Evolutionary conservation across 2,113 vertebrate genomes (phyloP).

Genomic region (Gymnarchus niloticus): DNA sequence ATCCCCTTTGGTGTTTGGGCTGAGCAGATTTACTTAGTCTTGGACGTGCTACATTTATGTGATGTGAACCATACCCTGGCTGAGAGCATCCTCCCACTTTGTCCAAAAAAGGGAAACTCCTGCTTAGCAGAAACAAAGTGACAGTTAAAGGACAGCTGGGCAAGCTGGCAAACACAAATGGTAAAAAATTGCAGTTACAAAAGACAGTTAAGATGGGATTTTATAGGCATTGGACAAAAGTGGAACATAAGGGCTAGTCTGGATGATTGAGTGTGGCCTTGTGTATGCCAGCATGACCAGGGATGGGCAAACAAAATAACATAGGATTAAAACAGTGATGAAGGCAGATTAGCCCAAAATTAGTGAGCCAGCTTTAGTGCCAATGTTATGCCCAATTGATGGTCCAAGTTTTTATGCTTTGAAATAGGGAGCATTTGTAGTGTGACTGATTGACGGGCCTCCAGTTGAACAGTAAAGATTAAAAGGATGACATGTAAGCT

Average conservation of each 20-base stretch:
- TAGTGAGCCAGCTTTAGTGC: background rate
- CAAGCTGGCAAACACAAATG: conserved; percentile 41
- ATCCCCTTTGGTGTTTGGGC: background rate
- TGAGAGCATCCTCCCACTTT: conserved; percentile 14
- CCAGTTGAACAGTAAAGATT: conserved; percentile 85
- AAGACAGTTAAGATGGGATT: background rate
- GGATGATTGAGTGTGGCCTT: background rate
- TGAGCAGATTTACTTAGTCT: background rate
- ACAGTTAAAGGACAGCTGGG: conserved; percentile 45
- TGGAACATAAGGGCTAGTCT: background rate
- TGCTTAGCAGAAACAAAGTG: conserved; percentile 34
- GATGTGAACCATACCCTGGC: background rate
- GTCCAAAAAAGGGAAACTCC: conserved; percentile 31
- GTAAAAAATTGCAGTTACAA: conserved; percentile 13
- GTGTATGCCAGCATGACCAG: background rate
- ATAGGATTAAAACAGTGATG: background rate
- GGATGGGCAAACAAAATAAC: background rate
- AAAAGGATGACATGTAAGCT: conserved; percentile 80
- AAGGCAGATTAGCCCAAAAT: background rate
- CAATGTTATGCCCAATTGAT: background rate
- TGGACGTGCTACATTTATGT: background rate
- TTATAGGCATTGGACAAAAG: conserved; percentile 3
- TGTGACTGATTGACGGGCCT: conserved; percentile 72
- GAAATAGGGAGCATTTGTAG: conserved; percentile 51
- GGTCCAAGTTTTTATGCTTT: background rate